Conservation (phyloP, 37 sponge, comb jelly and placozoan species). For the Axinella damicornis region DNA sequence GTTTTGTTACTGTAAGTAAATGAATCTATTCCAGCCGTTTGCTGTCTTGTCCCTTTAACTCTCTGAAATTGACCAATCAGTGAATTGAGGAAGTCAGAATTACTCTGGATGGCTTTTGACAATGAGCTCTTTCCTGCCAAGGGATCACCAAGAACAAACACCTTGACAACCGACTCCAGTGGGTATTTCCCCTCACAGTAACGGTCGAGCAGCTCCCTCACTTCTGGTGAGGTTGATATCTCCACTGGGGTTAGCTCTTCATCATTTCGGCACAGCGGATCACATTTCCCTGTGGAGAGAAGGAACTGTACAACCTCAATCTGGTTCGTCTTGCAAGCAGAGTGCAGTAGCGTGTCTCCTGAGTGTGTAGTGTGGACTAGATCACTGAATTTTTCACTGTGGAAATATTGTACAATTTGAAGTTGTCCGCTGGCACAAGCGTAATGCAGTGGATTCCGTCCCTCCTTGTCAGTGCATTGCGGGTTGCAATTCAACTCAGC, state of each 20-base stretch:
- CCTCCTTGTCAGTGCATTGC: not conserved
- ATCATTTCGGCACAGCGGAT: no score
- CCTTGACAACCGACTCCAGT: not conserved
- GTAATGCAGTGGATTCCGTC: constrained; percentile 23
- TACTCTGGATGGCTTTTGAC: constrained; percentile 14
- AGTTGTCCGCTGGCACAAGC: constrained; percentile 11
- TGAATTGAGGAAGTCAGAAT: not conserved
- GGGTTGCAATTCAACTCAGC: constrained; percentile 1
- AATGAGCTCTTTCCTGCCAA: constrained; percentile 47
- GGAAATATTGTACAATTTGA: no score
- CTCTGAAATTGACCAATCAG: not conserved
- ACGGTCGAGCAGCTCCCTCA: no score
- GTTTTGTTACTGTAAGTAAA: not conserved
- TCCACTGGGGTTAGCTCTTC: not conserved
- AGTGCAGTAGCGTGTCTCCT: constrained; percentile 7
- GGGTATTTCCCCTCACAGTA: not conserved
- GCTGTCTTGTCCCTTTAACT: not conserved
- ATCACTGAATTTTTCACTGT: no score
- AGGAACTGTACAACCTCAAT: not conserved
- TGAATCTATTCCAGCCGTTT: constrained; percentile 44
- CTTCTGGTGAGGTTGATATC: no score
- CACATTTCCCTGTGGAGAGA: not conserved
- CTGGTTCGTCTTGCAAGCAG: not conserved
- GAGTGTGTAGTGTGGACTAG: no score
- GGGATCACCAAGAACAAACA: constrained; percentile 39